These are phyloP conservation scores for Podilymbus podiceps DNA, from an alignment of 2,113 vertebrate genomes.

Conservation along the genomic window DNA sequence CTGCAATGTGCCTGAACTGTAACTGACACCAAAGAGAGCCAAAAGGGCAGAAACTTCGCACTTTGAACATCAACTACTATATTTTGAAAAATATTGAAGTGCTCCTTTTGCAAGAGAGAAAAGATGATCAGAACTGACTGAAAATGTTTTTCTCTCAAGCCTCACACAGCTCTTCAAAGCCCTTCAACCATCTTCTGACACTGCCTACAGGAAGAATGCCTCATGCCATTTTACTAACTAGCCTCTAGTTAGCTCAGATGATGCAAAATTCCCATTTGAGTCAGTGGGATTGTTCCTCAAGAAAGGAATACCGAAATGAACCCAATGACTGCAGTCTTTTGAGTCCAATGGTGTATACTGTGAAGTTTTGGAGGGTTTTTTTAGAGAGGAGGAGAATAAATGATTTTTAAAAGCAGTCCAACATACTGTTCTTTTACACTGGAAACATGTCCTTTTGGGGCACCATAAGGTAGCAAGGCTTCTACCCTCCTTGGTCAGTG, in stretches of 20 bases:
- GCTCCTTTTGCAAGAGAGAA: neutral
- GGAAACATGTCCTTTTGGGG: neutral
- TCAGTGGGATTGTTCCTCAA: neutral
- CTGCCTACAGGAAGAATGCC: neutral
- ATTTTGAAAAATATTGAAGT: neutral
- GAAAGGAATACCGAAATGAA: neutral
- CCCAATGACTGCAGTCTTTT: neutral
- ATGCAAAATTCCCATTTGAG: neutral
- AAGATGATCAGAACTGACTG: neutral
- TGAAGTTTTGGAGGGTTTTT: neutral
- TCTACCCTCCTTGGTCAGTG: neutral
- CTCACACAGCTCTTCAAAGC: neutral
- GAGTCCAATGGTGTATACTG: rapidly evolving
- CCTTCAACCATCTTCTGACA: neutral
- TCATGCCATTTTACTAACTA: neutral
- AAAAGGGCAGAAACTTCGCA: neutral
- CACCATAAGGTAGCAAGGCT: neutral
- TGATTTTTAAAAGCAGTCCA: neutral
- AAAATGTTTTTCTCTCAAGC: neutral
- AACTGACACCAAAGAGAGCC: neutral
- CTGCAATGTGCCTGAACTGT: neutral
- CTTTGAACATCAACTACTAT: neutral
- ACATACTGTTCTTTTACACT: neutral
- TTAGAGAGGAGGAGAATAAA: neutral
- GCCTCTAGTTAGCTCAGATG: neutral